Evolutionary conservation across 2,113 vertebrate genomes (phyloP), one percentile per base, ranked within the genome.

Genomic region (Athene noctua): DNA sequence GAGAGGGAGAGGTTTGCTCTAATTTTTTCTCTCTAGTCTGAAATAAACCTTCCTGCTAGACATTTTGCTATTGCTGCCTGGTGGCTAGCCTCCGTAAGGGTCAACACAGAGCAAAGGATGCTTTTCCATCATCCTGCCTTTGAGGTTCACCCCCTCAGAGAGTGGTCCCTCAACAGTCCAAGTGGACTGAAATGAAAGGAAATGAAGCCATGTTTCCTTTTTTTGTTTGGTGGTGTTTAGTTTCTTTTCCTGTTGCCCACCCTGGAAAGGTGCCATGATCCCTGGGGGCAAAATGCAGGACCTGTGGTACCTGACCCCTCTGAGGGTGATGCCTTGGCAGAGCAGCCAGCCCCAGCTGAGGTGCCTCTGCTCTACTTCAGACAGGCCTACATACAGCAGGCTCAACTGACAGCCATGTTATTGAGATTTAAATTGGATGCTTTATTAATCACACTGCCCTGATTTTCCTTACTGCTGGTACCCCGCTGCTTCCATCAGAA

Each of bases 401-500:
- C 16, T 72, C 0, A 0, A 44, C 25, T 55, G 38, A 20, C 17
- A 66, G 26, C 26, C 62, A 23, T 13, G 2, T 11, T 59, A 61
- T 5, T 0, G 6, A 46, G 34, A 57, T 68, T 58, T 77, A 78
- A 73, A 83, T 58, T 61, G 58, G 9, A 21, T 44, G 38, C 38
- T 80, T 93, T 94, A 59, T 83, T 90, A 95, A 90, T 80, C 74
- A 94, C 27, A 46, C 67, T 78, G 67, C n/a, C 81, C 85, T 90
- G 82, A 80, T 96, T 93, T 92, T 93, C 51, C 67, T 66, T 80
- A 19, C 19, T 80, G 74, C 42, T 82, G 36, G 14, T 86, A 67
- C 19, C 82, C 74, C 1, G 7, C 82, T 86, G 75, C 51, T 78
- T 86, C 72, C 21, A 49, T 86, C 86, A 96, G 90, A 58, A 80